Evolutionary conservation across 2,888 invertebrate species (phyloP).

Genomic region (Leptinotarsa rubiginosa): DNA sequence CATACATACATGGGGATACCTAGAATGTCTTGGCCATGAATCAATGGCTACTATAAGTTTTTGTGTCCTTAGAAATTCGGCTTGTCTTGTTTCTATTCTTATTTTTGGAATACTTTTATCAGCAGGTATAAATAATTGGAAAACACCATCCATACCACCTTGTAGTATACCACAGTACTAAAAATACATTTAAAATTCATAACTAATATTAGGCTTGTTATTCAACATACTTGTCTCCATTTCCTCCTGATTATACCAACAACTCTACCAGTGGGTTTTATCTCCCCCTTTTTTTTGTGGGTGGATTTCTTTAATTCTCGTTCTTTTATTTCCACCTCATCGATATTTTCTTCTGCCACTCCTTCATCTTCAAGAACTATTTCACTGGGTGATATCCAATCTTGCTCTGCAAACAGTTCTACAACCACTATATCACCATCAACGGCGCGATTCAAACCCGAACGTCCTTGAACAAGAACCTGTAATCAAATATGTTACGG

Average conservation of each 20-base stretch:
- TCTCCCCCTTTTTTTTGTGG: slow-evolving; percentile 53
- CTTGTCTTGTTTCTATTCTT: slow-evolving; percentile 94
- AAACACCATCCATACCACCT: slow-evolving; percentile 76
- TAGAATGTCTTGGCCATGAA: slow-evolving; percentile 93
- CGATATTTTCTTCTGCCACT: slow-evolving; percentile 72
- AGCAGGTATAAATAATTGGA: slow-evolving; percentile 94
- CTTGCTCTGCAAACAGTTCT: slow-evolving; percentile 84
- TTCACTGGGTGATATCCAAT: slow-evolving; percentile 94
- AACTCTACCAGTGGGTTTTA: slow-evolving; percentile 77
- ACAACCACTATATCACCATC: slow-evolving; percentile 95
- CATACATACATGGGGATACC: slow-evolving; percentile 80
- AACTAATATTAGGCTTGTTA: not conserved
- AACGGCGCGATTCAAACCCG: slow-evolving; percentile 90
- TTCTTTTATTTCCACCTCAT: slow-evolving; percentile 75
- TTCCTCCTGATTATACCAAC: slow-evolving; percentile 97
- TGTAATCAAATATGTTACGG: slow-evolving; percentile 57
- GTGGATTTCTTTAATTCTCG: slow-evolving; percentile 53
- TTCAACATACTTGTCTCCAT: slow-evolving; percentile 80
- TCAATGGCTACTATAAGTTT: slow-evolving; percentile 96
- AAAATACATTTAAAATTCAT: not conserved
- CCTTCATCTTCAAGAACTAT: slow-evolving; percentile 83
- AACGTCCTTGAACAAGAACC: slow-evolving; percentile 87
- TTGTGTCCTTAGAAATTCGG: slow-evolving; percentile 82
- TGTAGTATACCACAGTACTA: slow-evolving; percentile 93
- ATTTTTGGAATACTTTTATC: slow-evolving; percentile 95